Evolutionary conservation across 2,113 vertebrate species (phyloP), one percentile per base, ranked within the genome.

Genomic region (Psittacus erithacus): DNA sequence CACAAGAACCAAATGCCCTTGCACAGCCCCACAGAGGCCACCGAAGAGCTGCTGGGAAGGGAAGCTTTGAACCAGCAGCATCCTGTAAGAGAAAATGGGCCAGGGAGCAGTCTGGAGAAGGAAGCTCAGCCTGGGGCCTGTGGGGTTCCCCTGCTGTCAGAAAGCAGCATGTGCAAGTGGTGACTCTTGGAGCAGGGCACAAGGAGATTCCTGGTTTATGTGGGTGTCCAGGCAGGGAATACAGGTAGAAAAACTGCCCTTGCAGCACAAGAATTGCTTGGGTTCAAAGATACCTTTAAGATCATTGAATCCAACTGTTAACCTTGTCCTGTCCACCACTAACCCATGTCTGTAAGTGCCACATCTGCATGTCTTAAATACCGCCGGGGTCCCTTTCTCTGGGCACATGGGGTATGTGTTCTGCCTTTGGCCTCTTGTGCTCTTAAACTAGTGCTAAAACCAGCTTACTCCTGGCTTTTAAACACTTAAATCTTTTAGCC

Each of bases 1-100:
- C 18, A 4, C 15, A 46, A 28, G 69, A 35, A 16, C 11, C 3
- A 3, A 9, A 11, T 0, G 10, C 18, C 17, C 0, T 13, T 25
- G 44, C 52, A 11, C 39, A n/a, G 44, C 75, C 16, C 29, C 18
- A 7, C 33, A 9, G 16, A 7, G 6, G 8, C 33, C 13, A n/a
- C 33, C 33, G 23, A 18, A 13, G 17, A 9, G 27, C 2, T 33
- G 44, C 60, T 35, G 67, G 29, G 46, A 3, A 6, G 17, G 75
- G 67, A 39, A 17, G 19, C 23, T 73, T 13, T 28, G 19, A 19
- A 10, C 4, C 3, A 1, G 1, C 4, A 1, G 5, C 4, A 18
- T 19, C 43, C 38, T 25, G n/a, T 9, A 35, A 7, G 20, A 38
- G 67, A 11, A 31, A 4, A 6, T 1, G 17, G 53, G 7, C 11